Evolutionary conservation across 2,797 vertebrate species (phyloP), one percentile per base, ranked within the genome.

Genomic region (Myotis vivesi): DNA sequence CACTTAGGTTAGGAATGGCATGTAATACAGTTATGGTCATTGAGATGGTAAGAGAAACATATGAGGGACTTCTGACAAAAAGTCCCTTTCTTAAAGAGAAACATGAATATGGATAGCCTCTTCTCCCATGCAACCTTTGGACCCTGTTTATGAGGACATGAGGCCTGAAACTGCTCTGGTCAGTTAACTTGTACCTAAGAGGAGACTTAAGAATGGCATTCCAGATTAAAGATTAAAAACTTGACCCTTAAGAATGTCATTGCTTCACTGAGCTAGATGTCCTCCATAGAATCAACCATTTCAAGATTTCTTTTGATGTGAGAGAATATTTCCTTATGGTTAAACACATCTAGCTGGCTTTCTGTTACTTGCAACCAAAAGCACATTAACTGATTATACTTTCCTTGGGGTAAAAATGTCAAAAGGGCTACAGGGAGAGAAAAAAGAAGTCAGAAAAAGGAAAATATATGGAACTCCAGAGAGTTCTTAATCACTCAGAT

Each of bases 341-440:
- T 73, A 93, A 83, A 55, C 72, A 80, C 30, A 85, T 85, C 20
- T 36, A 64, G 25, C 28, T 86, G 59, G 44, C 16, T 79, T 73
- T 85, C 53, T 93, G 64, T 85, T 73, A 66, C 13, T 66, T 81
- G 22, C 5, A 85, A 38, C 23, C 92, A 62, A 94, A 84, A 94
- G 41, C 23, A 92, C 4, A 64, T 53, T 75, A 76, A 76, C 33
- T 59, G 44, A 73, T 53, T 89, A 44, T 82, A 38, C 76, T 49
- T 89, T 81, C 22, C 4, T 9, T 66, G 6, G 15, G 20, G 4
- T 86, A 57, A 86, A 92, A 94, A 38, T 83, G 62, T 87, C 51
- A 72, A 57, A 90, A 73, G 64, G 19, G 49, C 6, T 57, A 93
- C 19, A 75, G 25, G 15, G 17, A 84, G 30, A 69, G 20, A 96